Conservation (phyloP, 2,113 vertebrate species). For the Coptodon rendalli region DNA sequence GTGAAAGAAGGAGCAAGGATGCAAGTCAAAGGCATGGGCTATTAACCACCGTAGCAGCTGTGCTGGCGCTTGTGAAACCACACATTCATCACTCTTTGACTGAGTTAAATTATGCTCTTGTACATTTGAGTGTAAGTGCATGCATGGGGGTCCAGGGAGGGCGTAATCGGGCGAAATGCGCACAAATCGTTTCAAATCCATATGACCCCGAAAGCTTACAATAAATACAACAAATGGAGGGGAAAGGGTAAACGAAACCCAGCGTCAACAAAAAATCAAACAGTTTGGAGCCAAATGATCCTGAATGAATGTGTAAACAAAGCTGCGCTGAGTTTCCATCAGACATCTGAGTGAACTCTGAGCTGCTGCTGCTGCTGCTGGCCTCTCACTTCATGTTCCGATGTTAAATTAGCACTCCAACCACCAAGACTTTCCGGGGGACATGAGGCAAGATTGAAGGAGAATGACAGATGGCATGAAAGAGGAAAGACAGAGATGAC, state of each 20-base stretch:
- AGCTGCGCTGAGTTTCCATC: constrained; percentile 40
- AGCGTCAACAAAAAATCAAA: background rate
- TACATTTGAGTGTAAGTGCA: background rate
- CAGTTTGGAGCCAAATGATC: constrained; percentile 22
- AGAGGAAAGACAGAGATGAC: constrained; percentile 22
- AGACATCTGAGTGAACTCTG: constrained; percentile 43
- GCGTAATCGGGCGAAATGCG: background rate
- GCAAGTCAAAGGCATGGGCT: background rate
- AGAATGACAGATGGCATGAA: background rate
- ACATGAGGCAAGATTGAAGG: background rate
- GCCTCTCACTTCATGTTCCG: constrained; percentile 27
- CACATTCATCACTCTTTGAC: constrained; percentile 15
- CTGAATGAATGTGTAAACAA: constrained; percentile 46
- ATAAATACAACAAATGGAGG: constrained; percentile 9
- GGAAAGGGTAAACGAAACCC: background rate
- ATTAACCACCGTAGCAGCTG: constrained; percentile 40
- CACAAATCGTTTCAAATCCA: background rate
- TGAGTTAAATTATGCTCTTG: background rate
- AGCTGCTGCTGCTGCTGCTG: background rate
- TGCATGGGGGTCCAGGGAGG: background rate
- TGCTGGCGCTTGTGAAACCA: constrained; percentile 12
- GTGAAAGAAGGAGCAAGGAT: background rate
- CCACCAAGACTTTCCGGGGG: constrained; percentile 22
- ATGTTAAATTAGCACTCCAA: constrained; percentile 33
- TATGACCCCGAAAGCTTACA: constrained; percentile 1